Percentiles rank a stretch among this genome's conserved stretches.
These are phyloP conservation scores for Heteropelma amictum DNA, from an alignment of 2,888 invertebrate genomes.

Conservation along the genomic window DNA sequence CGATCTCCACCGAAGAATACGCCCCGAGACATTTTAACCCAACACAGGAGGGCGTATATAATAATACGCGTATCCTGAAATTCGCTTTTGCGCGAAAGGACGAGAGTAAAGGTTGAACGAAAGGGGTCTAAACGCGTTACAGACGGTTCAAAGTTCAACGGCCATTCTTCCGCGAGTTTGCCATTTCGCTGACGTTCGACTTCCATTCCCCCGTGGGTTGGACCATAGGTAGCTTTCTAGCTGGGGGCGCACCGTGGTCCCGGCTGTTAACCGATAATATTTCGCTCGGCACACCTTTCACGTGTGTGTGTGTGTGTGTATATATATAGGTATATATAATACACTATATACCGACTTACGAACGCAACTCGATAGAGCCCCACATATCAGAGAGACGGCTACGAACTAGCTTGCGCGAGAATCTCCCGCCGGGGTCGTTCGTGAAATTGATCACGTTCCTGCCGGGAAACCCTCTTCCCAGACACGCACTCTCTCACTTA, in stretches of 20 bases:
- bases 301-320: neutral
- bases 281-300: conserved; percentile 47
- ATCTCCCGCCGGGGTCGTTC: conserved; percentile 56
- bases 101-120: neutral
- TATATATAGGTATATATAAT: neutral
- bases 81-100: neutral
- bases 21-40: neutral
- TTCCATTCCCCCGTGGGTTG: conserved; percentile 31
- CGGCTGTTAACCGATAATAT: conserved; percentile 55
- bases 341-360: too few species aligned
- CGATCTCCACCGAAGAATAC: too few species aligned
- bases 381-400: conserved; percentile 30
- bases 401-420: conserved; percentile 50
- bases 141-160: conserved; percentile 60
- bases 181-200: conserved; percentile 61
- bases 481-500: conserved; percentile 1
- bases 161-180: conserved; percentile 59
- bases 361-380: neutral
- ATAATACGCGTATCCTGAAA: too few species aligned
- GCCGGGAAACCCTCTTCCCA: conserved; percentile 44
- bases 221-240: conserved; percentile 11
- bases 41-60: neutral
- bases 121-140: conserved; percentile 50
- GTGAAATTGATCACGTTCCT: conserved; percentile 59
- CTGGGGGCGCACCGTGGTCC: conserved; percentile 11